Evolutionary conservation across 2,888 invertebrate species (phyloP).

Genomic region (Pandemis corylana): DNA sequence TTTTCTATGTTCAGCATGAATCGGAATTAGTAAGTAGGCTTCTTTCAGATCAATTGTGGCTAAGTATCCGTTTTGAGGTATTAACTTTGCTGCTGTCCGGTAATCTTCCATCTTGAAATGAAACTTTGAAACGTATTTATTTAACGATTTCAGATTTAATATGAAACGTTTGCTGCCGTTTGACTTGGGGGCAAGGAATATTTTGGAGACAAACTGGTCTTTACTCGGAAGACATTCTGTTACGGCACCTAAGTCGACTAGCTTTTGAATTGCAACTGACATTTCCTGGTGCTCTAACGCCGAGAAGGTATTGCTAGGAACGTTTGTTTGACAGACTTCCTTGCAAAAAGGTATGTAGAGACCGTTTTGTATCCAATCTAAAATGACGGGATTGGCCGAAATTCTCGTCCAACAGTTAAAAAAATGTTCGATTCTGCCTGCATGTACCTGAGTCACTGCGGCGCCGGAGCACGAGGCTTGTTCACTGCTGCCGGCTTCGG

Average conservation of each 20-base stretch:
- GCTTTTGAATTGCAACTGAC: background rate
- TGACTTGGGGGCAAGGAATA: background rate
- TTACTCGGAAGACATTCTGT: background rate
- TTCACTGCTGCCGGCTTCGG: background rate
- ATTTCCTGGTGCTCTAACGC: background rate
- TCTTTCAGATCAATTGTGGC: background rate
- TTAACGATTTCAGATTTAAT: background rate
- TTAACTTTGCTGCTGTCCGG: background rate
- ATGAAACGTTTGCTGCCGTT: background rate
- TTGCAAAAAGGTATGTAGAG: background rate
- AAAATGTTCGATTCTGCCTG: background rate
- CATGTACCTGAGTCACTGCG: background rate
- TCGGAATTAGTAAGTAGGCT: slow-evolving; percentile 10
- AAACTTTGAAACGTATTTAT: background rate
- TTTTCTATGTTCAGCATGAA: background rate
- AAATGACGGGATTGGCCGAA: background rate
- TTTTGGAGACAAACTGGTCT: background rate
- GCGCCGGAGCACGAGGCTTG: background rate
- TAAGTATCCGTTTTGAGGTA: background rate
- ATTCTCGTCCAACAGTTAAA: background rate
- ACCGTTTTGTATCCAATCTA: background rate
- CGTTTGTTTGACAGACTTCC: background rate
- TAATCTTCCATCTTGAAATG: slow-evolving; percentile 22
- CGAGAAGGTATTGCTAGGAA: background rate
- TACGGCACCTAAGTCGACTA: background rate